A percentile compares a stretch with the other conserved stretches of the same genome.
phyloP scores from a whole-genome alignment of 2,113 vertebrate genomes.

The Phoxinus phoxinus region DNA sequence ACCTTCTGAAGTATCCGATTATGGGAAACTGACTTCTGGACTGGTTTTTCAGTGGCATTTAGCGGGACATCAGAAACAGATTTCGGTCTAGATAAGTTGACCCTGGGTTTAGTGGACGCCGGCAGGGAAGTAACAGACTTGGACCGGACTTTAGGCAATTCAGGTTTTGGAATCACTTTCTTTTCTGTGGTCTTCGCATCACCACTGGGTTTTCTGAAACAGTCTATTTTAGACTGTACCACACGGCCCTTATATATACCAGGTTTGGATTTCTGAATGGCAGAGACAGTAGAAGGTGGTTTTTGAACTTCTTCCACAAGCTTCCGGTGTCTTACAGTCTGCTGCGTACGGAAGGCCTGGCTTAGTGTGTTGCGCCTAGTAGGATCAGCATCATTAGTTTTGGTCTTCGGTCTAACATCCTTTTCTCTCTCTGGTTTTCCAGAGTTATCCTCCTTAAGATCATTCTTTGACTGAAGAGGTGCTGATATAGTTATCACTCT shows the following conservation, averaged over 20 bases:
- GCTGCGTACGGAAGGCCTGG: constrained; percentile 73
- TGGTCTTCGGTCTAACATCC: constrained; percentile 27
- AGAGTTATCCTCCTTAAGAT: constrained; percentile 46
- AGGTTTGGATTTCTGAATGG: constrained; percentile 70
- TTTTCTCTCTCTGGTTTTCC: constrained; percentile 36
- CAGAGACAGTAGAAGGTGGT: constrained; percentile 46
- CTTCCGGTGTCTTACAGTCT: constrained; percentile 69
- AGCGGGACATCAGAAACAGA: constrained; percentile 43
- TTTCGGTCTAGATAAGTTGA: constrained; percentile 53
- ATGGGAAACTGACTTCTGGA: constrained; percentile 19
- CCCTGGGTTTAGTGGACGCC: constrained; percentile 23
- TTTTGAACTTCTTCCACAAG: constrained; percentile 72
- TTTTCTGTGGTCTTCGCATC: constrained; percentile 34
- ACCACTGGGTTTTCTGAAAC: constrained; percentile 81
- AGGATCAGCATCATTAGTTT: constrained; percentile 38
- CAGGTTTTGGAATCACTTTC: constrained; percentile 60
- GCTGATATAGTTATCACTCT: neutral
- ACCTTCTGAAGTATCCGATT: constrained; percentile 45
- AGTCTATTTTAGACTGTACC: constrained; percentile 88
- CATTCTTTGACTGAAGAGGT: constrained; percentile 60
- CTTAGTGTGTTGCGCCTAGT: constrained; percentile 68
- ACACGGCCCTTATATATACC: constrained; percentile 88
- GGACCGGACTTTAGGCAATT: constrained; percentile 28
- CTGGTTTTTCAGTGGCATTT: constrained; percentile 41
- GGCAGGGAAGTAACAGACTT: constrained; percentile 45